Conservation (phyloP, 1,140 invertebrate genomes). For the Diabrotica undecimpunctata region DNA sequence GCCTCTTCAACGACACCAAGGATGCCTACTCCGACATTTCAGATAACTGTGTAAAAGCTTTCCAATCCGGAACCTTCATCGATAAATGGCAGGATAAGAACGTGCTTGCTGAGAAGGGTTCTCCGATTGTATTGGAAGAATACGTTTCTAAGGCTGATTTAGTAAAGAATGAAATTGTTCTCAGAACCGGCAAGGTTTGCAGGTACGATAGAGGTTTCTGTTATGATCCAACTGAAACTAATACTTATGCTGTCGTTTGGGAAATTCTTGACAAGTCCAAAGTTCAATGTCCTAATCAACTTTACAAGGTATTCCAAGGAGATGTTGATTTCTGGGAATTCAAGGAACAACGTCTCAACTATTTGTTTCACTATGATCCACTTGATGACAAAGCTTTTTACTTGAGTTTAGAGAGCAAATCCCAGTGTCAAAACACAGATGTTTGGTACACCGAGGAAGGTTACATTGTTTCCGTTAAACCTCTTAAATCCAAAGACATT, state of each 20-base stretch:
- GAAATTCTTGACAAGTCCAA: background rate
- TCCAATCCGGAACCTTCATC: conserved; percentile 7
- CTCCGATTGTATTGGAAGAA: conserved; percentile 1
- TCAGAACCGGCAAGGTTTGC: background rate
- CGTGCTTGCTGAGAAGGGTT: background rate
- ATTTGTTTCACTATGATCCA: background rate
- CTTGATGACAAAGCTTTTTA: conserved; percentile 5
- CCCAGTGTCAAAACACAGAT: conserved; percentile 4
- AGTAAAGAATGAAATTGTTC: conserved; percentile 3
- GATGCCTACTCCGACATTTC: conserved; percentile 4
- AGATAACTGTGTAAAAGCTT: conserved; percentile 8
- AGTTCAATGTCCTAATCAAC: background rate
- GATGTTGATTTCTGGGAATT: conserved; percentile 8
- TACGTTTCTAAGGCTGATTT: conserved; percentile 1
- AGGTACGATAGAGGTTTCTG: conserved; percentile 11
- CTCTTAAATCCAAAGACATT: background rate
- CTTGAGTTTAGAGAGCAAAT: background rate
- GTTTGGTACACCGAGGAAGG: background rate
- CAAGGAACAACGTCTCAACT: background rate
- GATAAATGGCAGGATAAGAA: conserved; percentile 1
- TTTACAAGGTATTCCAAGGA: background rate
- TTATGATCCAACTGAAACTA: conserved; percentile 12
- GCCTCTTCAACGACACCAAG: conserved; percentile 1
- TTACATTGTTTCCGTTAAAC: background rate
- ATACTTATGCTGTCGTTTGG: conserved; percentile 7